Conservation (phyloP, 2,797 vertebrate species). For the Rhinatrema bivittatum region DNA sequence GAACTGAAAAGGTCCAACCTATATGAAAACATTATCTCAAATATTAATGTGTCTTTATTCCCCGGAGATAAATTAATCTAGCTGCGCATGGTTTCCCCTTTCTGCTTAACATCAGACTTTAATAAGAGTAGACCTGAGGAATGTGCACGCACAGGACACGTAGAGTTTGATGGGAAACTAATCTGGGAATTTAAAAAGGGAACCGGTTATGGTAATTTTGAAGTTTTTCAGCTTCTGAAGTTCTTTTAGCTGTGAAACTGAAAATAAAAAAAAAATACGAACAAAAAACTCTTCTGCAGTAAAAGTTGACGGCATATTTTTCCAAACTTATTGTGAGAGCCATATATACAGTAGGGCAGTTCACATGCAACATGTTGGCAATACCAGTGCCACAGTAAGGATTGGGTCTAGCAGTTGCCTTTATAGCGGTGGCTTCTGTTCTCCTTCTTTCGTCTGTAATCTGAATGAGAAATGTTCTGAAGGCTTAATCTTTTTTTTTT, state of each 20-base stretch:
- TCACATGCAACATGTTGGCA: too few species aligned
- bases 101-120: slow-evolving; percentile 69
- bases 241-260: slow-evolving; percentile 25
- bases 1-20: slow-evolving; percentile 46
- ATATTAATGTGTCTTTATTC: slow-evolving; percentile 63
- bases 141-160: slow-evolving; percentile 41
- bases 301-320: too few species aligned
- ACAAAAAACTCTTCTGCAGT: too few species aligned
- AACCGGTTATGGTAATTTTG: slow-evolving; percentile 17
- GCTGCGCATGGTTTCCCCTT: slow-evolving; percentile 55
- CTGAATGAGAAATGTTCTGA: too few species aligned
- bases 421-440: too few species aligned
- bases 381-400: too few species aligned
- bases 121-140: slow-evolving; percentile 61
- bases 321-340: too few species aligned
- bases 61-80: slow-evolving; percentile 69
- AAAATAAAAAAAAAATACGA: too few species aligned
- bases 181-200: slow-evolving; percentile 39
- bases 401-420: too few species aligned
- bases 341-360: too few species aligned
- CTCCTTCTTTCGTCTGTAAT: too few species aligned
- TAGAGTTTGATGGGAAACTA: slow-evolving; percentile 48
- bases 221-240: slow-evolving; percentile 28
- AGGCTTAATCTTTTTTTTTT: too few species aligned
- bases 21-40: slow-evolving; percentile 68